These are phyloP conservation scores for Cryptomyrus ogoouensis DNA, from an alignment of 2,113 vertebrate species.

Conservation along the genomic window DNA sequence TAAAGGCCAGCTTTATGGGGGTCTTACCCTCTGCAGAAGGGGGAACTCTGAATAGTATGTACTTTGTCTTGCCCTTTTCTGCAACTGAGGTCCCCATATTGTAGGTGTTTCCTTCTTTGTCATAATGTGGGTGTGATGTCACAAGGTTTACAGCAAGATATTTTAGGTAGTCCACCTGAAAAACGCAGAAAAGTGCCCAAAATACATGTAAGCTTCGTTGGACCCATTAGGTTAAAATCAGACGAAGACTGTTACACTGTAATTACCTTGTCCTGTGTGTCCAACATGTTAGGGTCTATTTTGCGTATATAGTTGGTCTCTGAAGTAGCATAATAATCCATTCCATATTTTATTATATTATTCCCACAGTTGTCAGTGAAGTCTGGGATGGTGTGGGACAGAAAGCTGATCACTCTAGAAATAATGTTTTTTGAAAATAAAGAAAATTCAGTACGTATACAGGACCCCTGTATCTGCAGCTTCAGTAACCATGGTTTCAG, in stretches of 20 bases:
- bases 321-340: conserved; percentile 77
- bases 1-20: neutral
- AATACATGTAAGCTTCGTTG: neutral
- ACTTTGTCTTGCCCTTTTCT: conserved; percentile 88
- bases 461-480: neutral
- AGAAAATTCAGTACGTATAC: neutral
- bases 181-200: neutral
- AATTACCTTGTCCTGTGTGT: conserved; percentile 84
- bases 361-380: conserved; percentile 92
- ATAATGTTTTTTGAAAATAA: neutral
- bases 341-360: conserved; percentile 86
- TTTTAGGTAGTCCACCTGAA: conserved; percentile 83
- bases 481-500: neutral
- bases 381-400: conserved; percentile 86
- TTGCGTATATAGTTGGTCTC: conserved; percentile 91
- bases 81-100: conserved; percentile 87
- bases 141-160: conserved; percentile 70
- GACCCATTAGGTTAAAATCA: neutral
- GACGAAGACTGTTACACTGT: neutral
- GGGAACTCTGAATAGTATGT: conserved; percentile 81
- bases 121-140: conserved; percentile 88
- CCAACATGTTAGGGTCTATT: conserved; percentile 78
- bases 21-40: conserved; percentile 58
- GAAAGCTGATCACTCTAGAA: conserved; percentile 76
- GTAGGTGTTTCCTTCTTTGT: conserved; percentile 75